Evolutionary conservation across 2,113 vertebrate genomes (phyloP).

Genomic region (Dissostichus mawsoni): DNA sequence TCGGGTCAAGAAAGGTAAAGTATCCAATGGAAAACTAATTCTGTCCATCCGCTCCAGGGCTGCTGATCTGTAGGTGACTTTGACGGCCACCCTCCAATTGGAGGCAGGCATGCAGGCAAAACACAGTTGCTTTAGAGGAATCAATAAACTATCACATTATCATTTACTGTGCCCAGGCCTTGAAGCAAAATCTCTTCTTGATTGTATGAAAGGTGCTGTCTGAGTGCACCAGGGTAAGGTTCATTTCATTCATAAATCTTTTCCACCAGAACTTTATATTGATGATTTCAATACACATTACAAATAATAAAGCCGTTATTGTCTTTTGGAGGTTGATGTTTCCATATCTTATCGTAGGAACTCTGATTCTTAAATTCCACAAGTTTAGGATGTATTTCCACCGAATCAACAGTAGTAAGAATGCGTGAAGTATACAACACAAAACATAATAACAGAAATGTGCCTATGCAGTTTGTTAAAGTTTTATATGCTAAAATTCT

Average conservation of each 20-base stretch:
- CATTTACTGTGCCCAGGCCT: conserved; percentile 41
- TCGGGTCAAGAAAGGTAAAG: conserved; percentile 11
- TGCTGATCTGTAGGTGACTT: conserved; percentile 47
- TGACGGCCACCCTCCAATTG: conserved; percentile 6
- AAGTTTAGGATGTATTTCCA: not conserved
- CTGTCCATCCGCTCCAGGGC: conserved; percentile 28
- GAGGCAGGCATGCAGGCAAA: not conserved
- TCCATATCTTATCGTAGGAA: not conserved
- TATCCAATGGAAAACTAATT: conserved; percentile 18
- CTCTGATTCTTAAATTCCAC: not conserved
- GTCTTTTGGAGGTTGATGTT: not conserved
- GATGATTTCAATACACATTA: no score
- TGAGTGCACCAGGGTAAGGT: not conserved
- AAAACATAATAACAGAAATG: not conserved
- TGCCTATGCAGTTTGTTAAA: not conserved
- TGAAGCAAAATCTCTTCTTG: conserved; percentile 35
- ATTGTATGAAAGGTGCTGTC: conserved; percentile 25
- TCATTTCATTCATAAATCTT: conserved; percentile 24
- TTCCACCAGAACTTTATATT: not conserved
- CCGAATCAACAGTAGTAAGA: not conserved
- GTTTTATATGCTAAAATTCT: not conserved
- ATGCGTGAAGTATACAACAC: no score
- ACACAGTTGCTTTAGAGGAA: conserved; percentile 36
- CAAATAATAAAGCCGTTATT: not conserved
- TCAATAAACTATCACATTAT: conserved; percentile 64